Conservation (phyloP, 2,797 vertebrate genomes). For the Rhinoraja longicauda region DNA sequence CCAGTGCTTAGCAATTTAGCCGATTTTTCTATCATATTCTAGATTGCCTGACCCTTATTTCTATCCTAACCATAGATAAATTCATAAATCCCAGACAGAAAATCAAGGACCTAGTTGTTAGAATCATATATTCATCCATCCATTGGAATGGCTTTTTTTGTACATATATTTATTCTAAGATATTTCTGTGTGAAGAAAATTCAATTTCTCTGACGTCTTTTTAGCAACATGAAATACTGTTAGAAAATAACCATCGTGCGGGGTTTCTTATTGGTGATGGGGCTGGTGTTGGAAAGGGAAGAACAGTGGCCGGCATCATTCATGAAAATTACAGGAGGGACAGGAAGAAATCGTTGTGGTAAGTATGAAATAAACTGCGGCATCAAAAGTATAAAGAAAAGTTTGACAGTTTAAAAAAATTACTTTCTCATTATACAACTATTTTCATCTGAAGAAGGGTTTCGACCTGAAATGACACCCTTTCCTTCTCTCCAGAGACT, state of each 20-base stretch:
- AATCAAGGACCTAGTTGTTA: neutral
- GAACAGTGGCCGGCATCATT: constrained; percentile 92
- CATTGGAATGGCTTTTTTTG: neutral
- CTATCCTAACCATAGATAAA: neutral
- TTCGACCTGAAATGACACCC: too few species aligned
- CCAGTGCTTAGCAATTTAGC: neutral
- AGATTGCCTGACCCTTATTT: neutral
- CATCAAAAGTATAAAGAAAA: neutral
- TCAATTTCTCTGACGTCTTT: neutral
- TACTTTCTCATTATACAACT: neutral
- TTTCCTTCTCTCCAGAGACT: too few species aligned
- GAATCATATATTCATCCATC: neutral
- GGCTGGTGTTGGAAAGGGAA: constrained; percentile 90
- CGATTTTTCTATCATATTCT: too few species aligned
- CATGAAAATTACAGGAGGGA: constrained; percentile 84
- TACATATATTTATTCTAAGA: neutral
- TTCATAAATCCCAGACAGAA: neutral
- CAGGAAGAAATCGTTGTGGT: constrained; percentile 92
- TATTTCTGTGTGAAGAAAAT: neutral
- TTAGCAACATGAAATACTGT: constrained; percentile 93
- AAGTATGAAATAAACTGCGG: constrained; percentile 49
- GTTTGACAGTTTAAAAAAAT: neutral
- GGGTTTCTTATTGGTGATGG: constrained; percentile 95
- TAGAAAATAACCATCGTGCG: constrained; percentile 84
- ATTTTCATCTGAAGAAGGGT: neutral